Percentiles rank a stretch among this genome's conserved stretches.
phyloP scores from a whole-genome alignment of 1,140 invertebrate genomes.

The Panagrolaimus sp. region DNA sequence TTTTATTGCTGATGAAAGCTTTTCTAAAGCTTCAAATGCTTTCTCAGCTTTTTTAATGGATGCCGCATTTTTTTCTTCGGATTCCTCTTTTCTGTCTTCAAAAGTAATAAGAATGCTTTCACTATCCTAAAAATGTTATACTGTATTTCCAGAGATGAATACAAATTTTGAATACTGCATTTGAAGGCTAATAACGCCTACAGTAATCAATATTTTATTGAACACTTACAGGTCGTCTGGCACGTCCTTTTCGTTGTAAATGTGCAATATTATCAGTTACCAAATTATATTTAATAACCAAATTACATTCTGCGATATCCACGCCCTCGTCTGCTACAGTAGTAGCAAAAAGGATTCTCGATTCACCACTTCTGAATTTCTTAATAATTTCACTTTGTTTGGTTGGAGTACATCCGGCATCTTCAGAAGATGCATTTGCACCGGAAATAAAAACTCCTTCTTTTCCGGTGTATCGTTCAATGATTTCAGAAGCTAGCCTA shows the following conservation, averaged over 20 bases:
- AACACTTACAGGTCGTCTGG: neutral
- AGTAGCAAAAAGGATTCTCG: slow-evolving; percentile 64
- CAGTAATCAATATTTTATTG: slow-evolving; percentile 11
- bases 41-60: no score
- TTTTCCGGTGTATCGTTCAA: neutral
- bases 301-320: slow-evolving; percentile 59
- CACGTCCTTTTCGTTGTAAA: slow-evolving; percentile 56
- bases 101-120: neutral
- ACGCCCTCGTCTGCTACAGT: slow-evolving; percentile 60
- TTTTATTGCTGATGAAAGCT: no score
- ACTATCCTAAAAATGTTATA: neutral
- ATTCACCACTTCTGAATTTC: neutral
- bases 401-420: neutral
- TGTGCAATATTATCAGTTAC: slow-evolving; percentile 59
- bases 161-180: neutral
- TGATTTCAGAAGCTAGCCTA: neutral
- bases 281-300: slow-evolving; percentile 59
- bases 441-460: neutral
- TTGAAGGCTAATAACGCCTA: no score
- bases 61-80: no score
- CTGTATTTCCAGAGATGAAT: neutral
- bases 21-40: no score
- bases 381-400: neutral
- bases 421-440: neutral
- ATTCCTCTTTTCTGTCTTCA: neutral